Percentiles rank a stretch among this genome's conserved stretches.
Conservation (phyloP, 2,888 invertebrate genomes). For the Noctua janthe region DNA sequence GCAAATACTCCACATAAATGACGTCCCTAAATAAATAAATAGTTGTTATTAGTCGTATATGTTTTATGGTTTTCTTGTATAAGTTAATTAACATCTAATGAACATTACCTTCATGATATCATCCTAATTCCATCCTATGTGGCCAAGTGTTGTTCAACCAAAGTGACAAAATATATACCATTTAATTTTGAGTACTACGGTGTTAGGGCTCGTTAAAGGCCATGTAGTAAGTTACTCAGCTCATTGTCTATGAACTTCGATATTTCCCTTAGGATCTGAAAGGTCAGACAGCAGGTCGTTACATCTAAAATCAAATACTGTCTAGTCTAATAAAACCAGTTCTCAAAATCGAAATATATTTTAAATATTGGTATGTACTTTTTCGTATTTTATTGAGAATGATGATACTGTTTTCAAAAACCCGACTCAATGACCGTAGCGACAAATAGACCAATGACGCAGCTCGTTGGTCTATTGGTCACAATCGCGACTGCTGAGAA, state of each 20-base stretch:
- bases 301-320: constrained; percentile 20
- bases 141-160: not conserved
- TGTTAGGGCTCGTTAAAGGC: not conserved
- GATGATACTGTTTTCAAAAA: no score
- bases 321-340: constrained; percentile 2
- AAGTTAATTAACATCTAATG: not conserved
- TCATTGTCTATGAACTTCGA: constrained; percentile 36
- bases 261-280: constrained; percentile 31
- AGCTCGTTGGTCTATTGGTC: no score
- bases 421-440: no score
- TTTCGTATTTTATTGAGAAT: no score
- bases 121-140: no score
- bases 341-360: not conserved
- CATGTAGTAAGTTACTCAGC: constrained; percentile 9
- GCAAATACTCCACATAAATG: not conserved
- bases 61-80: not conserved
- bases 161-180: constrained; percentile 1
- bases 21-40: not conserved
- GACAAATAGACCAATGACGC: no score
- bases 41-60: not conserved
- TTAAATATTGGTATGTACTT: not conserved
- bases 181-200: not conserved
- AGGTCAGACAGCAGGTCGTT: constrained; percentile 24
- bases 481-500: no score
- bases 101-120: not conserved